These are phyloP conservation scores for Pelochelys cantorii DNA, from an alignment of 2,797 vertebrate species.

Conservation along the genomic window DNA sequence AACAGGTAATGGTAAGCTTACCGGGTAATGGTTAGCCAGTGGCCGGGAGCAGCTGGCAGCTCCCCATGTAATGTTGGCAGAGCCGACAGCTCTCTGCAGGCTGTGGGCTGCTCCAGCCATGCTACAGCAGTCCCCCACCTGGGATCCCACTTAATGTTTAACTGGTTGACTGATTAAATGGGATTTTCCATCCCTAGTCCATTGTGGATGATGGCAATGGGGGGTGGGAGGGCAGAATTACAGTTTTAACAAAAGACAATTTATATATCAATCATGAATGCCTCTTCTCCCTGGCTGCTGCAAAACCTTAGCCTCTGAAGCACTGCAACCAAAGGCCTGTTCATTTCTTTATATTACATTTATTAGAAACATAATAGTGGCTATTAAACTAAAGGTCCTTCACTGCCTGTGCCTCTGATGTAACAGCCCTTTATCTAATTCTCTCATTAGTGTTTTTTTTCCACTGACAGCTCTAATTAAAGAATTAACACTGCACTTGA, in stretches of 20 bases:
- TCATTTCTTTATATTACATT: not conserved
- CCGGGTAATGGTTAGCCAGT: too few species aligned
- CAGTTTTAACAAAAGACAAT: not conserved
- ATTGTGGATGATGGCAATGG: not conserved
- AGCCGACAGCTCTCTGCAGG: too few species aligned
- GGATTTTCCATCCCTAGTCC: too few species aligned
- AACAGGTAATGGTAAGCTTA: too few species aligned
- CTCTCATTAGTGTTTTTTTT: not conserved
- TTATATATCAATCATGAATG: not conserved
- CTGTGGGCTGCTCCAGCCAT: too few species aligned
- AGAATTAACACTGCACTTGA: not conserved
- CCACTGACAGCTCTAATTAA: not conserved
- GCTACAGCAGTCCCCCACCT: too few species aligned
- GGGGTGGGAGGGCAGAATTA: not conserved
- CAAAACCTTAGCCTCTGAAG: conserved; percentile 21
- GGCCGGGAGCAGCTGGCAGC: too few species aligned
- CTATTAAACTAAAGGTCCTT: conserved; percentile 16
- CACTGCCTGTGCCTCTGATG: not conserved
- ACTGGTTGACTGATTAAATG: too few species aligned
- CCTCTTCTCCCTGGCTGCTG: not conserved
- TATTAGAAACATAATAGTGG: not conserved
- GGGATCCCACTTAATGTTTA: too few species aligned
- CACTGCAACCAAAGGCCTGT: not conserved
- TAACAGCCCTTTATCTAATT: not conserved
- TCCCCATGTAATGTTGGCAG: too few species aligned